Conservation (phyloP, 2,113 vertebrate species). For the Leucosticte australis region DNA sequence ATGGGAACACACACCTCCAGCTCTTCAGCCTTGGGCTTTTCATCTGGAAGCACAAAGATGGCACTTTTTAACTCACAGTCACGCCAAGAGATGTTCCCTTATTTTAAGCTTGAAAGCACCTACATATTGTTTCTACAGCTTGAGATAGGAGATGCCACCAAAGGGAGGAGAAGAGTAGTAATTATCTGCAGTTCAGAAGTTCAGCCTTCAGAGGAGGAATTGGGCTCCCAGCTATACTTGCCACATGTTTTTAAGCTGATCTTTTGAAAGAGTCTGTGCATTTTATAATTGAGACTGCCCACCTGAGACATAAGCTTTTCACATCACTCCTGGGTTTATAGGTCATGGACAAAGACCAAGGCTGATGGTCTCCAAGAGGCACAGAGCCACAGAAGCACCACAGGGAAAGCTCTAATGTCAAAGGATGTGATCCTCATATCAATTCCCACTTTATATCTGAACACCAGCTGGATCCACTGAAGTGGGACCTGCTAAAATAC, state of each 20-base stretch:
- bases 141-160: not conserved
- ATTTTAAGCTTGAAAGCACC: constrained; percentile 1
- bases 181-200: constrained; percentile 19
- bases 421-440: accelerated
- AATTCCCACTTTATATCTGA: not conserved
- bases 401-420: not conserved
- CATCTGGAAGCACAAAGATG: not conserved
- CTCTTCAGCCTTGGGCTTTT: not conserved
- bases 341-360: not conserved
- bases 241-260: not conserved
- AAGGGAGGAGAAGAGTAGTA: not conserved
- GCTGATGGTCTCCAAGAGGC: not conserved
- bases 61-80: not conserved
- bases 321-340: not conserved
- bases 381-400: not conserved
- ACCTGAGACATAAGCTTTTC: not conserved
- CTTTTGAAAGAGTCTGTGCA: not conserved
- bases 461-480: not conserved
- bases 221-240: not conserved
- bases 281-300: not conserved
- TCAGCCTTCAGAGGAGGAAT: not conserved
- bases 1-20: not conserved
- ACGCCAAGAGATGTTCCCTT: not conserved
- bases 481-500: not conserved
- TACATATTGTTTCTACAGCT: not conserved